Evolutionary conservation across 2,888 invertebrate species (phyloP).

Genomic region (Crematogaster levior): DNA sequence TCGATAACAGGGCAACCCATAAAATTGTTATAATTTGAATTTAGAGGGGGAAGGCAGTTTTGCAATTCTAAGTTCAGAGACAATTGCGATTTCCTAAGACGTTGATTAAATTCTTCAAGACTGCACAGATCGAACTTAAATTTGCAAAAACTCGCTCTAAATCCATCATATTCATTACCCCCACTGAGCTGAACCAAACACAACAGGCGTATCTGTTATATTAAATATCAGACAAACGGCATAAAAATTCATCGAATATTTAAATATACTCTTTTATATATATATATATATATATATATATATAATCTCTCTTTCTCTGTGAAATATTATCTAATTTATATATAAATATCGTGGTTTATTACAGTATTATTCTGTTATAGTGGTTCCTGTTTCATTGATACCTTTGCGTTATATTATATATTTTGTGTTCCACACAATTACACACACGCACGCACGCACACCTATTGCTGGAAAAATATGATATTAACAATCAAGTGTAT

Average conservation of each 20-base stretch:
- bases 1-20: background rate
- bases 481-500: background rate
- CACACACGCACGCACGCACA: background rate
- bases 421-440: background rate
- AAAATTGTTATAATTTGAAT: too few relatives aligned
- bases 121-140: background rate
- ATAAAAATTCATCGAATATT: background rate
- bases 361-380: background rate
- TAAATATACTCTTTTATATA: too few relatives aligned
- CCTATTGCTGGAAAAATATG: too few relatives aligned
- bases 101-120: background rate
- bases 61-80: too few relatives aligned
- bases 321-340: background rate
- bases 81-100: background rate
- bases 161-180: background rate
- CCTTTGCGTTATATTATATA: background rate
- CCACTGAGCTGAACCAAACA: background rate
- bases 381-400: background rate
- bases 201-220: background rate
- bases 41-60: too few relatives aligned
- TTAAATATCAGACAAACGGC: background rate
- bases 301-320: slow-evolving; percentile 1
- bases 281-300: background rate
- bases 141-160: background rate
- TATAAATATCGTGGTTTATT: background rate